Percentiles rank a stretch among this genome's conserved stretches.
Conservation (phyloP, 2,113 vertebrate species). For the Bos javanicus region DNA sequence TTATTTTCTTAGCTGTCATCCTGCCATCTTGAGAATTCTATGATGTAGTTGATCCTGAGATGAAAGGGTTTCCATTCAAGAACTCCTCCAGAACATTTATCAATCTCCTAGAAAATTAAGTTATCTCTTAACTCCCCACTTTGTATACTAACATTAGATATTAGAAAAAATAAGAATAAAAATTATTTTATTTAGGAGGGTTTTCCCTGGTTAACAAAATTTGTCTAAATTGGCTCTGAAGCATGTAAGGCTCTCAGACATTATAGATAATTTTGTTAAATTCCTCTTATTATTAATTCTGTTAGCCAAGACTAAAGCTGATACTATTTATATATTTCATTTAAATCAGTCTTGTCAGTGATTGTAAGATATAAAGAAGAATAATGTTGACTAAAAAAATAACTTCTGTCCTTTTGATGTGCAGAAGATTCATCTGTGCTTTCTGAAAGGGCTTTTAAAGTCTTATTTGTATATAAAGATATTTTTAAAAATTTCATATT, state of each 20-base stretch:
- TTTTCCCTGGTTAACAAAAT: background rate
- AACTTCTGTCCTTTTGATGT: background rate
- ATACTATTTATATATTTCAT: background rate
- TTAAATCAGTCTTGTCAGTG: background rate
- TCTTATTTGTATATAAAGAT: background rate
- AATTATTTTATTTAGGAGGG: slow-evolving; percentile 14
- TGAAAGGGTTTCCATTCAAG: background rate
- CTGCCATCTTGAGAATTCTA: background rate
- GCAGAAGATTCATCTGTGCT: background rate
- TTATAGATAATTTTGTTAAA: background rate
- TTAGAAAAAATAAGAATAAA: background rate
- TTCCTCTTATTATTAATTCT: background rate
- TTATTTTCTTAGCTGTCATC: background rate
- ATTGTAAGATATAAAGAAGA: background rate
- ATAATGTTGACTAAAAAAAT: background rate
- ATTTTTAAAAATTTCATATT: background rate
- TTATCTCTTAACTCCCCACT: background rate
- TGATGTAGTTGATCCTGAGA: background rate
- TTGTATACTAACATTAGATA: background rate
- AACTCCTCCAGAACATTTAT: background rate
- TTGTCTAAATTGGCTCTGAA: background rate
- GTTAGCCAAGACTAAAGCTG: background rate
- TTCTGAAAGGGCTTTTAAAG: background rate
- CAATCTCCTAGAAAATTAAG: background rate
- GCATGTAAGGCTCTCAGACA: background rate